Evolutionary conservation across 37 sponge, comb jelly and placozoan species (phyloP), one percentile per base, ranked within the genome.

Genomic region (Bolinopsis microptera): DNA sequence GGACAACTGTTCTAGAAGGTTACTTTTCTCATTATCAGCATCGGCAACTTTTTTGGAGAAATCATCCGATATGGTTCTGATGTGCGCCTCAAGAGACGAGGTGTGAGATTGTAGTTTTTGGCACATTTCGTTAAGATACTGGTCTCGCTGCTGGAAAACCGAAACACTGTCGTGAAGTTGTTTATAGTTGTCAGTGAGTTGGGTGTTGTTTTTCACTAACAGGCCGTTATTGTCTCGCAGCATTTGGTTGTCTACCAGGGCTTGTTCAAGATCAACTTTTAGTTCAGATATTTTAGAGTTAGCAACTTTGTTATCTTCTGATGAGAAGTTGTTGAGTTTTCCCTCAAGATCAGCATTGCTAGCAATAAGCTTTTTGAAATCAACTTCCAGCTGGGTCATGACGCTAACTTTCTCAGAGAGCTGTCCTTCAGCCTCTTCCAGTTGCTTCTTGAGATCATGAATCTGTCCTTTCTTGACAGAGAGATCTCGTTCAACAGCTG

Each of bases 261-360:
- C 90, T 26, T 86, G 38, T 18, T 86, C 36, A 13, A 86, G 48
- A 26, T 86, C 61, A 41, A 28, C 36, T 22, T 28, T 24, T 1
- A 86, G 90, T 18, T 40, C 39, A 0, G 32, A 13, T 0, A 41
- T 24, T 26, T 39, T 34, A 0, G 32, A 35, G n/a, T 5, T 30
- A 1, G 9, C 31, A 36, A 39, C 28, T 26, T 13, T n/a, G 3
- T 2, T 24, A 9, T 86, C 27, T 2, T 23, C 30, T 24, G 90
- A 30, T 8, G 90, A 24, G 31, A 86, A 86, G 28, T 86, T 39
- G 8, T 86, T 86, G 21, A 86, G 26, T 41, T 86, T 86, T 30
- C 39, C n/a, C n/a, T 86, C 90, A 86, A 86, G 90, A 38, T 24
- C 90, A 41, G 90, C 90, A 41, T 86, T 86, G 61, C 18, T 86